A percentile compares a stretch with the other conserved stretches of the same genome.
These are phyloP conservation scores for Pontoporia blainvillei DNA, from an alignment of 2,113 vertebrate species.

Conservation along the genomic window DNA sequence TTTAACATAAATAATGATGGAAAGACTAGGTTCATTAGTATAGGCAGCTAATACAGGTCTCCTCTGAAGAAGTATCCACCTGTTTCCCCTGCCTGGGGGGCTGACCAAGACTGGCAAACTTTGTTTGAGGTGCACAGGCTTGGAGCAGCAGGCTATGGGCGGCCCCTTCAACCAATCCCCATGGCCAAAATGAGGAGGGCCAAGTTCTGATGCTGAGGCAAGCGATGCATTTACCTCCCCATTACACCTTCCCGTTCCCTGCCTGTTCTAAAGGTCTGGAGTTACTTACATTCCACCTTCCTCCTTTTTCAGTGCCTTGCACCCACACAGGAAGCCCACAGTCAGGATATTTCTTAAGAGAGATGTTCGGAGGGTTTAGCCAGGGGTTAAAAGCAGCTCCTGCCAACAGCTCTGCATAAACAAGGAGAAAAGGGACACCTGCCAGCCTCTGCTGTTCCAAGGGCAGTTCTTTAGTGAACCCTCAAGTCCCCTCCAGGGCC, in stretches of 20 bases:
- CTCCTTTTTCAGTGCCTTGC: neutral
- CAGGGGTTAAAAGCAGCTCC: neutral
- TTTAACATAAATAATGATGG: slow-evolving; percentile 17
- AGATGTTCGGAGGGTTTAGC: neutral
- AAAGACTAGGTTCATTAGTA: neutral
- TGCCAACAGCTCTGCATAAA: neutral
- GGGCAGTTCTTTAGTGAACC: neutral
- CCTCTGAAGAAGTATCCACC: neutral
- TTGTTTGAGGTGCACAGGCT: neutral
- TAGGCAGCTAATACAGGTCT: neutral
- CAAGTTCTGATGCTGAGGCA: neutral
- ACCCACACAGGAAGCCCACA: neutral
- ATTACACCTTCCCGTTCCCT: neutral
- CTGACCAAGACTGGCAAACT: neutral
- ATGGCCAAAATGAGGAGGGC: neutral
- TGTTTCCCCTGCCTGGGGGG: neutral
- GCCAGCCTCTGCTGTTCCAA: neutral
- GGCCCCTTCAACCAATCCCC: neutral
- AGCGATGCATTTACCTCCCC: neutral
- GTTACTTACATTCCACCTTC: neutral
- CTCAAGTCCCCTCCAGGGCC: neutral
- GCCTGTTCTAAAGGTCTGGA: neutral
- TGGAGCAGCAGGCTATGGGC: neutral
- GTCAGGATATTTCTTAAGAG: neutral
- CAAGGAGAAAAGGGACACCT: neutral